phyloP scores from a whole-genome alignment of 2,797 vertebrate genomes.

The Dipus sagitta region DNA sequence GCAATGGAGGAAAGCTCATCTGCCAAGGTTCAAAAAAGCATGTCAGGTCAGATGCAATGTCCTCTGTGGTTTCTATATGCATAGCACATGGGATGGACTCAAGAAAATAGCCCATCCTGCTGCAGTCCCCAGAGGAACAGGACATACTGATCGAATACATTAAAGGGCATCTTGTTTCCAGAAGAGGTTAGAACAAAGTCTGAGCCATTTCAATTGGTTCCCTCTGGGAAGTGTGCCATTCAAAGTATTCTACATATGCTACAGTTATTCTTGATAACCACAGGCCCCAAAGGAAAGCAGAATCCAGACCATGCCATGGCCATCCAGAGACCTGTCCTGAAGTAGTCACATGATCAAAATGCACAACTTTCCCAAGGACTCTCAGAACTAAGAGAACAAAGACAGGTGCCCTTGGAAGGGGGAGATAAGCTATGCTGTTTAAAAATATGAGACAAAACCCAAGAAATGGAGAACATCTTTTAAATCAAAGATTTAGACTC shows the following conservation, averaged over 20 bases:
- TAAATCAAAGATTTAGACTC: background rate
- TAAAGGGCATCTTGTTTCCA: background rate
- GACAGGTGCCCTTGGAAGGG: background rate
- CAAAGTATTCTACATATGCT: background rate
- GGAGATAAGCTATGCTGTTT: background rate
- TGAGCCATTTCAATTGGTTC: background rate
- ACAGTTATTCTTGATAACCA: background rate
- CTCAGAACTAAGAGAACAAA: background rate
- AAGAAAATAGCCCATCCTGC: background rate
- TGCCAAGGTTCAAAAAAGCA: background rate
- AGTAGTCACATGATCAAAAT: background rate
- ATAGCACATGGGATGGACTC: background rate
- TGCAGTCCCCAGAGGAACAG: background rate
- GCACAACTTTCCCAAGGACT: background rate
- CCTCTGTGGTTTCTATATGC: background rate
- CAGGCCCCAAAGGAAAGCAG: background rate
- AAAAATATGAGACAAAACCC: conserved; percentile 28
- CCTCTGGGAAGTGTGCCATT: background rate
- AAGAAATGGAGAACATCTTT: background rate
- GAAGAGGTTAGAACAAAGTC: background rate
- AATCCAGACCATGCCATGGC: background rate
- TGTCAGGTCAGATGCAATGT: background rate
- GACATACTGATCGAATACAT: background rate
- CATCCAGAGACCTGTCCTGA: background rate
- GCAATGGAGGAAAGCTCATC: background rate